A percentile compares a stretch with the other conserved stretches of the same genome.
phyloP scores from a whole-genome alignment of 1,140 invertebrate genomes.

The Dinothrombium tinctorium region DNA sequence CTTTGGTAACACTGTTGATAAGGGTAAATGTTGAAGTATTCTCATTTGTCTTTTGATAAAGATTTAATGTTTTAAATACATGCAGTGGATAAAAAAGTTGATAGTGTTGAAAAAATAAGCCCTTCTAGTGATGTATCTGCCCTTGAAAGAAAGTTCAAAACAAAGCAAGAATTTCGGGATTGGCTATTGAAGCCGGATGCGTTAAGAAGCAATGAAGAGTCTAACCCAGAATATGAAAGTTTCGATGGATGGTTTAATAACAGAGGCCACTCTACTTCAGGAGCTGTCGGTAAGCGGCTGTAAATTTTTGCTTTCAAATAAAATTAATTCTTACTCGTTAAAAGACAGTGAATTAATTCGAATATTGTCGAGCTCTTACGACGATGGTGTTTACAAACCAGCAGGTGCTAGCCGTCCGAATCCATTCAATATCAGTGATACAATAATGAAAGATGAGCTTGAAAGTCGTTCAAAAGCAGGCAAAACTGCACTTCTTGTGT shows the following conservation, averaged over 20 bases:
- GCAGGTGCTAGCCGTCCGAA: constrained; percentile 26
- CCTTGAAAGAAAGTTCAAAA: too few relatives aligned
- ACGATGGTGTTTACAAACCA: constrained; percentile 34
- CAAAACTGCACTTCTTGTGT: constrained; percentile 37
- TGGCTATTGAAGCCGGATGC: too few relatives aligned
- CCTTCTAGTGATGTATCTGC: too few relatives aligned
- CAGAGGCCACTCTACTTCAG: constrained; percentile 28
- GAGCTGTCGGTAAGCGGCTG: constrained; percentile 27
- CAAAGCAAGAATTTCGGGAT: too few relatives aligned
- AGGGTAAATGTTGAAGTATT: too few relatives aligned
- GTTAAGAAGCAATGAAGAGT: too few relatives aligned
- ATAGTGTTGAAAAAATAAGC: too few relatives aligned
- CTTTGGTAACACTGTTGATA: too few relatives aligned
- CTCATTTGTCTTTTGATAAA: too few relatives aligned
- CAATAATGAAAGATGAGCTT: constrained; percentile 20
- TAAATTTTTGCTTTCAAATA: not conserved
- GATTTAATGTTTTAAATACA: too few relatives aligned
- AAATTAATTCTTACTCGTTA: not conserved
- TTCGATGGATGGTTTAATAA: constrained; percentile 40
- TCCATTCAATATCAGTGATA: constrained; percentile 29
- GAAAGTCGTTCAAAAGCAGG: constrained; percentile 28
- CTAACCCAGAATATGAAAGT: too few relatives aligned
- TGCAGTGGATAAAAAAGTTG: too few relatives aligned
- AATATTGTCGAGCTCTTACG: constrained; percentile 32
- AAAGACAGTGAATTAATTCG: constrained; percentile 30